phyloP scores from a whole-genome alignment of 2,888 invertebrate genomes.

The Ariolimax columbianus region DNA sequence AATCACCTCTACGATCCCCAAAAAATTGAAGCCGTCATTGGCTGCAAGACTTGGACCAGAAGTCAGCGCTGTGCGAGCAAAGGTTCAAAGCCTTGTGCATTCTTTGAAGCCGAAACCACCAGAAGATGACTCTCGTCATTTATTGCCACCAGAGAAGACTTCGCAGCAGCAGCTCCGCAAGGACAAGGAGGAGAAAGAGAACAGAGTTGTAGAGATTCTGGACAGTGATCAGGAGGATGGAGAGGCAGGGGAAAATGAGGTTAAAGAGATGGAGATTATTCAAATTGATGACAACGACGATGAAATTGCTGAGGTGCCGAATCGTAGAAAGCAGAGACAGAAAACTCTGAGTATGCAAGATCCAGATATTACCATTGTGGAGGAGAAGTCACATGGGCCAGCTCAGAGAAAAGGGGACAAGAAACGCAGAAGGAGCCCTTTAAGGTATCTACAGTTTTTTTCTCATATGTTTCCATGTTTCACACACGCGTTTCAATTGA shows the following conservation, averaged over 20 bases:
- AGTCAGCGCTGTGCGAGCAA: constrained; percentile 35
- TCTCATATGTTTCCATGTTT: background rate
- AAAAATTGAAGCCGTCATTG: constrained; percentile 48
- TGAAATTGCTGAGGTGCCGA: constrained; percentile 10
- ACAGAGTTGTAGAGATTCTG: constrained; percentile 54
- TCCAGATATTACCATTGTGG: constrained; percentile 48
- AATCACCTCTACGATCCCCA: background rate
- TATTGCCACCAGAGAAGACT: background rate
- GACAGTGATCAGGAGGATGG: constrained; percentile 61
- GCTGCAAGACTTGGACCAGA: constrained; percentile 50
- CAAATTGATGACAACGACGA: constrained; percentile 50
- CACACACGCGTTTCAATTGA: background rate
- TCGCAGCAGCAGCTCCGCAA: background rate
- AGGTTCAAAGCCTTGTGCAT: constrained; percentile 43
- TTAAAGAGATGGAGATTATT: constrained; percentile 49
- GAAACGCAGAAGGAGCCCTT: constrained; percentile 38
- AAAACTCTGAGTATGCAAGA: constrained; percentile 19
- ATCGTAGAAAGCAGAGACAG: background rate
- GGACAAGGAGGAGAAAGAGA: constrained; percentile 50
- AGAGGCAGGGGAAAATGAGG: constrained; percentile 63
- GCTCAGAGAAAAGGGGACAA: constrained; percentile 31
- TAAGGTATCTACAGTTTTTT: constrained; percentile 27
- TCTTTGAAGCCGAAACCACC: constrained; percentile 18
- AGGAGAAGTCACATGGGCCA: constrained; percentile 45
- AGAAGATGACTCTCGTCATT: background rate